These are phyloP conservation scores for Anguilla pacifica DNA, from an alignment of 2,797 vertebrate genomes.

Conservation along the genomic window DNA sequence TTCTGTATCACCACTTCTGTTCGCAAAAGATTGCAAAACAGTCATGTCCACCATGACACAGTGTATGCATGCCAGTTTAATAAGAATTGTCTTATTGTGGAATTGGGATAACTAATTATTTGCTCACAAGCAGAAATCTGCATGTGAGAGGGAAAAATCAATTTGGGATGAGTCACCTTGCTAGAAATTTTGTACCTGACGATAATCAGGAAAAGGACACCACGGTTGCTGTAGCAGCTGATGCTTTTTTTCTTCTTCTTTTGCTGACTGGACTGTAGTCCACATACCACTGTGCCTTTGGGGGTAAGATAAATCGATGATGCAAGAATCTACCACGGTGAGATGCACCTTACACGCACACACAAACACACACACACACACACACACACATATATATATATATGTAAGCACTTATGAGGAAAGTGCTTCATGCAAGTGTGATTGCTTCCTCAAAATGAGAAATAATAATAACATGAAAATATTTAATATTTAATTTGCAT, in stretches of 20 bases:
- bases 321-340: slow-evolving; percentile 53
- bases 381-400: no score
- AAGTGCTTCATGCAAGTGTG: slow-evolving; percentile 66
- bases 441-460: slow-evolving; percentile 68
- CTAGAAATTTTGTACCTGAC: neutral
- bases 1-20: neutral
- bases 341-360: slow-evolving; percentile 70
- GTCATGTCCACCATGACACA: neutral
- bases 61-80: neutral
- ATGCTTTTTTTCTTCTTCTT: neutral
- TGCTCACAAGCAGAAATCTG: neutral
- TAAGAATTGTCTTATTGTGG: neutral
- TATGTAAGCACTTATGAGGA: slow-evolving; percentile 47
- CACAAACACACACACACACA: slow-evolving; percentile 37
- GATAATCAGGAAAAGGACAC: neutral
- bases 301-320: slow-evolving; percentile 26
- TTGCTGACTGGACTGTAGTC: slow-evolving; percentile 4
- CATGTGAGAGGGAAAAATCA: neutral
- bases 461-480: slow-evolving; percentile 62
- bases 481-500: slow-evolving; percentile 64
- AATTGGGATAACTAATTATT: neutral
- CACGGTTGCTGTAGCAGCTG: neutral
- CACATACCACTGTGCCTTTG: neutral
- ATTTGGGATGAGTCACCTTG: neutral
- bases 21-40: neutral